phyloP scores from a whole-genome alignment of 1,140 invertebrate species.

The Caenorhabditis briggsae region DNA sequence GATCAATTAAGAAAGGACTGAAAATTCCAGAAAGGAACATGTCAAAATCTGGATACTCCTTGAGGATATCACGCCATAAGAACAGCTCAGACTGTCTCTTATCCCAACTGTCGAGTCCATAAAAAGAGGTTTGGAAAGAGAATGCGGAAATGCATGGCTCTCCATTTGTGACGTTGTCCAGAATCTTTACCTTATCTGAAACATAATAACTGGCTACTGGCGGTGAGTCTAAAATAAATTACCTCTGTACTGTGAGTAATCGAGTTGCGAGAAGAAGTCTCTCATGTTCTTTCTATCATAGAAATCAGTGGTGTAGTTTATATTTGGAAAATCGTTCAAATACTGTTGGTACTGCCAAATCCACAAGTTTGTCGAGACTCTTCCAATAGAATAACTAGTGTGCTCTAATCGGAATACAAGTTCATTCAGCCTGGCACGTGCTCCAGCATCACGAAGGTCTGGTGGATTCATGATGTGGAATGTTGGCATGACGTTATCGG shows the following conservation, averaged over 20 bases:
- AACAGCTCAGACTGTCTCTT: slow-evolving; percentile 77
- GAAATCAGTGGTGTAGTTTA: slow-evolving; percentile 73
- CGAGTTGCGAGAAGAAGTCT: slow-evolving; percentile 76
- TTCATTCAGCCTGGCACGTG: slow-evolving; percentile 71
- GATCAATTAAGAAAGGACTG: slow-evolving; percentile 76
- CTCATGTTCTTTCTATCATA: slow-evolving; percentile 74
- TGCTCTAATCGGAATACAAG: slow-evolving; percentile 75
- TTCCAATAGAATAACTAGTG: slow-evolving; percentile 75
- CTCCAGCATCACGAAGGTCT: slow-evolving; percentile 68
- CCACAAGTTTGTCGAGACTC: slow-evolving; percentile 77
- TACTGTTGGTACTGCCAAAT: slow-evolving; percentile 77
- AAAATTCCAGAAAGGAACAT: slow-evolving; percentile 76
- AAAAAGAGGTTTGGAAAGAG: slow-evolving; percentile 78
- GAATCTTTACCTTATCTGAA: slow-evolving; percentile 73
- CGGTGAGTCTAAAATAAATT: slow-evolving; percentile 14
- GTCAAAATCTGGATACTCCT: slow-evolving; percentile 76
- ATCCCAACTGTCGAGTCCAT: slow-evolving; percentile 77
- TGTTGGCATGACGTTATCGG: slow-evolving; percentile 77
- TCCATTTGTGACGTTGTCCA: slow-evolving; percentile 71
- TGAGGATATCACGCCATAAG: slow-evolving; percentile 74
- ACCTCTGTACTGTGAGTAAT: slow-evolving; percentile 77
- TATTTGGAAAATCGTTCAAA: slow-evolving; percentile 77
- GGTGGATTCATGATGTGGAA: slow-evolving; percentile 78
- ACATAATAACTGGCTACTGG: not conserved
- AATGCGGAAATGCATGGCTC: slow-evolving; percentile 77